phyloP scores from a whole-genome alignment of 1,140 invertebrate genomes.

The Bombus breviceps region DNA sequence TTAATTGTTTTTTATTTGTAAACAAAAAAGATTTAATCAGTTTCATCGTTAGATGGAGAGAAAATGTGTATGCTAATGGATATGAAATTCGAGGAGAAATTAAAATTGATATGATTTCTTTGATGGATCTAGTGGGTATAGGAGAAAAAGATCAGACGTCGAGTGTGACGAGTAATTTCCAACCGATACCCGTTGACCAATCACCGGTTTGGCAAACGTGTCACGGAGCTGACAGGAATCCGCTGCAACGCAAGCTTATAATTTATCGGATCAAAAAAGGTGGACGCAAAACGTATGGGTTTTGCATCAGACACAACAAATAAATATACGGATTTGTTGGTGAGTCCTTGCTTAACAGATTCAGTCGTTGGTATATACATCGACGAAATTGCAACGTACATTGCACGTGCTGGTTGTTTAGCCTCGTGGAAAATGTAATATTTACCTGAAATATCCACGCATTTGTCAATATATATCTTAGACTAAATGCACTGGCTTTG shows the following conservation, averaged over 20 bases:
- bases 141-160: constrained; percentile 49
- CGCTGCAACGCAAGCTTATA: constrained; percentile 76
- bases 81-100: neutral
- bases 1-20: fast-evolving
- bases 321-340: constrained; percentile 78
- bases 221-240: constrained; percentile 73
- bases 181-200: constrained; percentile 61
- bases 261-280: constrained; percentile 82
- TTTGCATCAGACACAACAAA: constrained; percentile 77
- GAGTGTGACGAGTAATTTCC: constrained; percentile 61
- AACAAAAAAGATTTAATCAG: too few relatives aligned
- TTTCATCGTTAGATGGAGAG: neutral
- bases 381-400: constrained; percentile 49
- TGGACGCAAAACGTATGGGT: constrained; percentile 78
- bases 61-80: neutral
- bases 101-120: neutral
- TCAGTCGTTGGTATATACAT: constrained; percentile 58
- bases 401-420: neutral
- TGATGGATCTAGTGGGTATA: neutral
- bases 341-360: constrained; percentile 65
- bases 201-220: constrained; percentile 72
- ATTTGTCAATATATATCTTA: constrained; percentile 39
- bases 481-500: constrained; percentile 14
- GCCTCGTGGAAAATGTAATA: neutral
- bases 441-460: constrained; percentile 15